Evolutionary conservation across 1,140 invertebrate genomes (phyloP), one percentile per base, ranked within the genome.

Genomic region (Dysdera silvatica): DNA sequence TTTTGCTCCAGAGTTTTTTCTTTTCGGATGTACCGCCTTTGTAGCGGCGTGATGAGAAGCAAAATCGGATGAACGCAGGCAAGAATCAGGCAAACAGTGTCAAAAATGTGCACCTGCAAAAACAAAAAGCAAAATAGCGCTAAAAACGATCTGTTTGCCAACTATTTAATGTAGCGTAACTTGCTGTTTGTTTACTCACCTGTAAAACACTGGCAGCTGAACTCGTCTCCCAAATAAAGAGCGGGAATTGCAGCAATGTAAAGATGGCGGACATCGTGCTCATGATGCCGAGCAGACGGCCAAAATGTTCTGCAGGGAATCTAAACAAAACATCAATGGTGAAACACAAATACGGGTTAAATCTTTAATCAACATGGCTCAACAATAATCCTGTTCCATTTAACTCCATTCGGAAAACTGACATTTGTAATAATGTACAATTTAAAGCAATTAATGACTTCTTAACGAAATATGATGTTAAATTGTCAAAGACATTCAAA

Each of bases 291-390:
- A 70, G 53, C 7, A 71, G 49, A 18, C 43, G 47, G 48, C 64
- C 67, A 52, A 71, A 71, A 53, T 71, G 69, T n/a, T 69, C 62
- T 4, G 54, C 63, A 6, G 67, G 68, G 45, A 69, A 71, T 33
- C 69, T 70, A 37, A 10, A 23, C 35, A 49, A 10, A 47, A 57
- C 14, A 47, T 16, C 14, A 4, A n/a, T n/a, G n/a, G n/a, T n/a
- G n/a, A n/a, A n/a, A n/a, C n/a, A n/a, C n/a, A n/a, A n/a, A n/a
- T n/a, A n/a, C n/a, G n/a, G n/a, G n/a, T n/a, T n/a, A n/a, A n/a
- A n/a, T n/a, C n/a, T n/a, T n/a, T n/a, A n/a, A n/a, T n/a, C n/a
- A n/a, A n/a, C n/a, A n/a, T n/a, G n/a, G n/a, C n/a, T n/a, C n/a
- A n/a, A n/a, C n/a, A n/a, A n/a, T n/a, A n/a, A n/a, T n/a, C n/a